These are phyloP conservation scores for Malacosoma neustria DNA, from an alignment of 2,888 invertebrate species.

Conservation along the genomic window DNA sequence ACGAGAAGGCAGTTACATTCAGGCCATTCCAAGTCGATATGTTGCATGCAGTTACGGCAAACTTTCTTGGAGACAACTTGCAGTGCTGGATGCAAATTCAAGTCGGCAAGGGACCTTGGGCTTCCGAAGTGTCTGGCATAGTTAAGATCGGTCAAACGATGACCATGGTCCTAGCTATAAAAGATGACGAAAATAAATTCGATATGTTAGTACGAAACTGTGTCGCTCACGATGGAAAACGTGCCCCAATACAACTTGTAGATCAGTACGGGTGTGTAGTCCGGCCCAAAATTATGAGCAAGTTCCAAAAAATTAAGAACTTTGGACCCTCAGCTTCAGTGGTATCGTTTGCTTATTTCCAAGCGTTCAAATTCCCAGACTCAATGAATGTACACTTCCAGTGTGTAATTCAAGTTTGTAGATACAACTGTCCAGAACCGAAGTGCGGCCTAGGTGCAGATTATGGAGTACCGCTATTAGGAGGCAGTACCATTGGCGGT, in stretches of 20 bases:
- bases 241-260: conserved; percentile 93
- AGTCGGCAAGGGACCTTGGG: conserved; percentile 97
- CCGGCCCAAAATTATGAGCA: conserved; percentile 94
- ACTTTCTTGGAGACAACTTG: conserved; percentile 95
- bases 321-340: conserved; percentile 96
- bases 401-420: conserved; percentile 95
- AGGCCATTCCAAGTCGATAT: conserved; percentile 97
- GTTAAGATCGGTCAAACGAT: conserved; percentile 97
- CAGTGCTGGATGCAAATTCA: conserved; percentile 99
- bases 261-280: conserved; percentile 96
- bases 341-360: conserved; percentile 96
- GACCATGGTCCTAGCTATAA: conserved; percentile 97
- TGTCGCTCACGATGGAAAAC: conserved; percentile 95
- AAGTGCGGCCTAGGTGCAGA: conserved; percentile 85
- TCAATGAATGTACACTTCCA: conserved; percentile 98
- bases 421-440: conserved; percentile 94
- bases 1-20: conserved; percentile 96
- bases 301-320: conserved; percentile 97
- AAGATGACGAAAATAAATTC: conserved; percentile 96
- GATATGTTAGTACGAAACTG: conserved; percentile 96
- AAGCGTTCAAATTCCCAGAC: conserved; percentile 97
- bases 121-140: conserved; percentile 96
- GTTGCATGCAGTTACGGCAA: conserved; percentile 95
- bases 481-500: conserved; percentile 75
- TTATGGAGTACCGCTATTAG: conserved; percentile 79